Conservation (phyloP, 2,113 vertebrate species). For the Oostethus manadensis region DNA sequence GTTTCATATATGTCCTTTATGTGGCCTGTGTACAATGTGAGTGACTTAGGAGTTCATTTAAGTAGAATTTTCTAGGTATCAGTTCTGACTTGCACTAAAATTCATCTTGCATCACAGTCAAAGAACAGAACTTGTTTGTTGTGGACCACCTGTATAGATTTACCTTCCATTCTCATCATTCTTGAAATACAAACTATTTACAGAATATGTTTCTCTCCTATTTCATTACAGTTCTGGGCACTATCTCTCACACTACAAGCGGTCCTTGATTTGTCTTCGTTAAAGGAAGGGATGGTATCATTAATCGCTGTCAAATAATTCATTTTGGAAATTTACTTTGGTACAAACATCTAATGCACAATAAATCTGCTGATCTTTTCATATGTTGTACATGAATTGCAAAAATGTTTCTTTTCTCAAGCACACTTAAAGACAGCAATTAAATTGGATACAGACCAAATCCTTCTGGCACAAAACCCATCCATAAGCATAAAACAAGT, state of each 20-base stretch:
- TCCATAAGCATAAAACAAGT: neutral
- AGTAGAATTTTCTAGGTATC: too few relatives aligned
- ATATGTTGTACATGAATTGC: too few relatives aligned
- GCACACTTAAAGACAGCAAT: neutral
- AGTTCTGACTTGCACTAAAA: too few relatives aligned
- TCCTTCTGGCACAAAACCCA: too few relatives aligned
- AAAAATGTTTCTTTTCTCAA: neutral
- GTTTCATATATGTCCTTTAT: too few relatives aligned
- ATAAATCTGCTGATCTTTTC: too few relatives aligned
- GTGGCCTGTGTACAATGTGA: too few relatives aligned
- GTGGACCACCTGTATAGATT: too few relatives aligned
- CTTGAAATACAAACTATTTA: neutral
- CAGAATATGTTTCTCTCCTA: neutral
- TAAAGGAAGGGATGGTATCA: neutral
- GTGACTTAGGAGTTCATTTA: too few relatives aligned
- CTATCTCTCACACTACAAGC: neutral
- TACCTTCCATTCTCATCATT: too few relatives aligned
- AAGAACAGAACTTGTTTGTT: too few relatives aligned
- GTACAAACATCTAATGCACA: neutral
- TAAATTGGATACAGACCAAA: constrained; percentile 1
- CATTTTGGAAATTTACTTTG: neutral
- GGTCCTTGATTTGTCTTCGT: neutral
- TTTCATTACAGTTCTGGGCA: neutral
- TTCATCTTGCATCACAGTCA: too few relatives aligned
- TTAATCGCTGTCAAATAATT: neutral